Evolutionary conservation across 2,113 vertebrate species (phyloP), one percentile per base, ranked within the genome.

Genomic region (Elaphurus davidianus): DNA sequence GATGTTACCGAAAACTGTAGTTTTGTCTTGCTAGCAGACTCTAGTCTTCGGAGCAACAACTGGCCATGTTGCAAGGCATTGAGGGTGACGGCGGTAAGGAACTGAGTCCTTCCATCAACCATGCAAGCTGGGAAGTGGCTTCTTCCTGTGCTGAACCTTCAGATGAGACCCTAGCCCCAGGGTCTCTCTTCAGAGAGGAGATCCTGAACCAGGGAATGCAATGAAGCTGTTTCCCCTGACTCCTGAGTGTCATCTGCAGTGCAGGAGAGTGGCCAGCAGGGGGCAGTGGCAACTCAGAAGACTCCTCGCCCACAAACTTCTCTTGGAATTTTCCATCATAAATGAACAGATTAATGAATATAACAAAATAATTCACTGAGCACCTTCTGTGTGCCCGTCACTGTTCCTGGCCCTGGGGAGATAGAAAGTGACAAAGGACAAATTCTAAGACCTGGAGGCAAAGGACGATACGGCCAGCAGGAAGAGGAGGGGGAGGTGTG

Each of bases 181-280:
- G 2, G 13, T 12, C 23, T 21, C n/a, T 74, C 13, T 43, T n/a
- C 28, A 40, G 81, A 9, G 82, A 54, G 4, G 81, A 54, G 33
- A 43, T 16, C 40, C 21, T 50, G 47, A 50, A 50, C 47, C 47
- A 1, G 12, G 12, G 47, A 50, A 50, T 50, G 1, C 10, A 4
- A 28, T 3, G 59, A 82, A 83, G 78, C n/a, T n/a, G 1, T 5
- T 5, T 43, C 21, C 15, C 15, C 15, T 28, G 60, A 25, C 15
- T 83, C 43, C 59, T 17, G 90, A 33, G 3, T 1, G 19, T 19
- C 17, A 2, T 16, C 36, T 86, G 95, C 57, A 96, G 81, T 95
- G 60, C n/a, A 33, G 6, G 5, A 57, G 28, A 17, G 2, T 16
- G 67, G 81, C 94, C 96, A 96, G 82, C 59, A 98, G 98, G 50